Evolutionary conservation across 2,113 vertebrate genomes (phyloP), one percentile per base, ranked within the genome.

Genomic region (Phalacrocorax brasilianus): DNA sequence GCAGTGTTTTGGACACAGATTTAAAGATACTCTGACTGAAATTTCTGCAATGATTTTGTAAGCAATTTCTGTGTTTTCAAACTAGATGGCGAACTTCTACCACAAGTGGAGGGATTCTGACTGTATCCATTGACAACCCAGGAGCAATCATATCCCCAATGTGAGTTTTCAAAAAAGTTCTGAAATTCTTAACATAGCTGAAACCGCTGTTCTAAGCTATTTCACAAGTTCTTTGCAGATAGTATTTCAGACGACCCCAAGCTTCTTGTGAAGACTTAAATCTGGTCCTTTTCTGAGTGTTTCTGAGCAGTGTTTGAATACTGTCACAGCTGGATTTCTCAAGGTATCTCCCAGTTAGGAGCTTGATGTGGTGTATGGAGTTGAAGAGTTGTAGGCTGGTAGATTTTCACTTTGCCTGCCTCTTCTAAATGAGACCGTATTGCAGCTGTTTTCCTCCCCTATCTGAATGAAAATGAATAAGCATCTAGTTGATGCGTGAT

Each of bases 121-220:
- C 99, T 1, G 98, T 99, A 28, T 99, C 99, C 12, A 99, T 99
- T 93, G 99, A 99, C 97, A 99, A 99, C 95, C 99, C 99, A 62
- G 98, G 98, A 96, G 99, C 99, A 79, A 98, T 98, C 91, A 98
- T 98, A 65, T 98, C 98, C 62, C 98, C 99, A 4, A 96, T 99
- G 99, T 99, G 97, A 98, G 98, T 97, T 86, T 53, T 72, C 32
- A 72, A 2, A 70, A 12, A 62, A 65, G 27, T 72, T 85, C 47
- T 81, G 59, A 74, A 55, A 52, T 89, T 90, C 44, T 91, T n/a
- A 47, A 24, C 3, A 3, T 65, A 83, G 16, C 81, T 44, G 32
- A 73, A 86, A 47, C 61, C 1, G 0, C 9, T 90, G 27, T 33
- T 86, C 21, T 71, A 44, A 88, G 47, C 27, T 49, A 12, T 78